Conservation (phyloP, 2,113 vertebrate species). For the Riparia riparia region DNA sequence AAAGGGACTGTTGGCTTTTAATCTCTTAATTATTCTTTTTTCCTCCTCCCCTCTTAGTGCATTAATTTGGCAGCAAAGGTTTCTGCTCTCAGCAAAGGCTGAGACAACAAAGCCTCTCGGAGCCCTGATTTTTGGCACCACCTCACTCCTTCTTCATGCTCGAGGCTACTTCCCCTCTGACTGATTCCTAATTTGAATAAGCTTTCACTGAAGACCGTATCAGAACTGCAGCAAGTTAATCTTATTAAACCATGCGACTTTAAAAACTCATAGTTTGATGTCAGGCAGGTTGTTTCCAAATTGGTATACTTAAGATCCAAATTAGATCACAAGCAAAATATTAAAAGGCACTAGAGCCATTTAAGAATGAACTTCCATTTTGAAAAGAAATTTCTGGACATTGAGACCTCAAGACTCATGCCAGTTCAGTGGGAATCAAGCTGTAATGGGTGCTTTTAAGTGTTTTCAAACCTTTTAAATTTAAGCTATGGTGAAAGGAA, state of each 20-base stretch:
- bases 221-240: constrained; percentile 38
- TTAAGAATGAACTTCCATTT: background rate
- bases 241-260: background rate
- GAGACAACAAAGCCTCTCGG: background rate
- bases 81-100: constrained; percentile 15
- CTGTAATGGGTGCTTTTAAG: background rate
- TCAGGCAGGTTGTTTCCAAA: constrained; percentile 44
- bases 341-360: constrained; percentile 14
- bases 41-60: background rate
- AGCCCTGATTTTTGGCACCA: constrained; percentile 15
- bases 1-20: constrained; percentile 7
- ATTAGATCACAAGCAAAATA: constrained; percentile 37
- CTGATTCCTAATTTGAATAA: constrained; percentile 45
- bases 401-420: background rate
- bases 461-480: background rate
- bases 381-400: background rate
- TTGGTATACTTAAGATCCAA: constrained; percentile 17
- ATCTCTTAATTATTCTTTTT: constrained; percentile 21
- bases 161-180: constrained; percentile 42
- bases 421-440: background rate
- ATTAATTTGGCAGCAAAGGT: constrained; percentile 9
- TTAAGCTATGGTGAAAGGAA: background rate
- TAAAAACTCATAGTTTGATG: constrained; percentile 32
- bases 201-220: constrained; percentile 29
- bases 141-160: constrained; percentile 24